Evolutionary conservation across 1,140 invertebrate species (phyloP), one percentile per base, ranked within the genome.

Genomic region (Notospermus geniculatus): DNA sequence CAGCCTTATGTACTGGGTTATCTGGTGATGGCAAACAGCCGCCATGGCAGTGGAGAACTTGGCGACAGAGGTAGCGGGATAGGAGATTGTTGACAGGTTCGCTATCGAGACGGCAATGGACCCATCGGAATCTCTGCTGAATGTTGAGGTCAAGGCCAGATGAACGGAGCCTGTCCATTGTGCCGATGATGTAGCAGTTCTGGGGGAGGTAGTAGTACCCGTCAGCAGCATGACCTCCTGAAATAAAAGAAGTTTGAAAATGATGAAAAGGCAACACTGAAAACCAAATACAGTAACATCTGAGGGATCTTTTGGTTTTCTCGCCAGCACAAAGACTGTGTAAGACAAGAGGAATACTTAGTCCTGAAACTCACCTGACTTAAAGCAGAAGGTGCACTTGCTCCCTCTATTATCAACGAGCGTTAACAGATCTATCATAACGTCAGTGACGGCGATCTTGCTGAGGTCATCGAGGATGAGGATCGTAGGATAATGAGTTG

Each of bases 101-200:
- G 19, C 70, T 70, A 46, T 77, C 75, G 28, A 75, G 66, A 19
- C 74, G 71, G 56, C 77, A 72, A 59, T 79, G 76, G 28, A 79
- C 73, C 78, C 78, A 80, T 28, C 75, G 72, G 66, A 80, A 79
- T 17, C 73, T 61, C 41, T 78, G 78, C 60, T 79, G 75, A 46
- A 79, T 69, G 22, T 68, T 65, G 9, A 76, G 64, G 27, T 79
- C 77, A 28, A 79, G 63, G 13, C 78, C 75, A 52, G 71, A 71
- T 2, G 74, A 80, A 46, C 78, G 78, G 68, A 73, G 55, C 67
- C 72, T 71, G 62, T 79, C 73, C 73, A 80, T 75, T 11, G 76
- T 79, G 13, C 70, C 77, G 29, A 80, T 68, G 11, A 80, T 64
- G 52, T 75, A 80, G 55, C 78, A 78, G 41, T 69, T 70, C 17